Percentiles rank a stretch among this genome's conserved stretches.
These are phyloP conservation scores for Chaetodon trifasciatus DNA, from an alignment of 2,797 vertebrate species.

Conservation along the genomic window DNA sequence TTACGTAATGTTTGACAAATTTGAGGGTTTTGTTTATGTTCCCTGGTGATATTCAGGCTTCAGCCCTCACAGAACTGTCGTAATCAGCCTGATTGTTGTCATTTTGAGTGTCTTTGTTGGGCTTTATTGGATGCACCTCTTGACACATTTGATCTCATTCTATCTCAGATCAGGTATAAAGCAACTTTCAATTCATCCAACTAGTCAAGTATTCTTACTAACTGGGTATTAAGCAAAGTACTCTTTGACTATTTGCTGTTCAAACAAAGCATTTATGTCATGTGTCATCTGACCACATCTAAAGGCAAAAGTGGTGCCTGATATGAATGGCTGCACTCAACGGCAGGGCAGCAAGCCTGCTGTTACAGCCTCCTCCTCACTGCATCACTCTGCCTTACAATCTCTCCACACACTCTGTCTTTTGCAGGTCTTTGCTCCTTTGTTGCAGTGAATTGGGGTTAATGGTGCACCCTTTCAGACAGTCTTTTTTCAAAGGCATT, in stretches of 20 bases:
- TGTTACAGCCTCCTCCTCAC: background rate
- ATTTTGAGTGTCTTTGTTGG: background rate
- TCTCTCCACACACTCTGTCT: background rate
- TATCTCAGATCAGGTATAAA: background rate
- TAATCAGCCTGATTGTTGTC: conserved; percentile 10
- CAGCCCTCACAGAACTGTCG: conserved; percentile 1
- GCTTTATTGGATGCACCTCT: background rate
- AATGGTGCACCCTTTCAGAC: background rate
- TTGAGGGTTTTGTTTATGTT: conserved; percentile 8
- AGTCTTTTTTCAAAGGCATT: background rate
- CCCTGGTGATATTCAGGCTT: background rate
- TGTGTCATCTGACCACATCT: background rate
- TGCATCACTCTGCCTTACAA: background rate
- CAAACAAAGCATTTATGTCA: background rate
- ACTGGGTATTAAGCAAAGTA: background rate
- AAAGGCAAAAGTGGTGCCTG: background rate
- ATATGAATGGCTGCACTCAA: background rate
- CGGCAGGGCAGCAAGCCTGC: background rate
- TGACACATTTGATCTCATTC: background rate
- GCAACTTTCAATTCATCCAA: background rate
- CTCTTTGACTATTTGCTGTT: background rate
- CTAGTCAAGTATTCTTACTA: background rate
- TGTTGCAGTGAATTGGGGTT: background rate
- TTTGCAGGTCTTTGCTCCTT: background rate
- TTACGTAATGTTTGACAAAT: background rate